Evolutionary conservation across 2,888 invertebrate genomes (phyloP).

Genomic region (Polia nebulosa): DNA sequence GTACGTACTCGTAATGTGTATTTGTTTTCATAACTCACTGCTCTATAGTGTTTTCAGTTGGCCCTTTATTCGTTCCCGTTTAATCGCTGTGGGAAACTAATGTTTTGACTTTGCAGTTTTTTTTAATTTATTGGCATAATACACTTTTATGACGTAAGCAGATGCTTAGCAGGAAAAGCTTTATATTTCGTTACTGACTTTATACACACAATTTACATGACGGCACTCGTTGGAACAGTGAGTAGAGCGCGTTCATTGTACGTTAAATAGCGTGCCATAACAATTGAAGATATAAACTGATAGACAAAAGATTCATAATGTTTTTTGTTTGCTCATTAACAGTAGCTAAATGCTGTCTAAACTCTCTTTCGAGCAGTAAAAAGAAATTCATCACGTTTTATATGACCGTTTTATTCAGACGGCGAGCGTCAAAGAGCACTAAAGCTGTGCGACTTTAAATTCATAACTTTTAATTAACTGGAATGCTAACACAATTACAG

Average conservation of each 20-base stretch:
- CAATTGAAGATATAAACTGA: constrained; percentile 73
- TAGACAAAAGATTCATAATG: constrained; percentile 73
- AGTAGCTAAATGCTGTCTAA: constrained; percentile 77
- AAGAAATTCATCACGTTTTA: constrained; percentile 83
- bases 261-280: constrained; percentile 72
- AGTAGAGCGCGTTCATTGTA: constrained; percentile 67
- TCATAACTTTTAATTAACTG: constrained; percentile 91
- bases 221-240: constrained; percentile 55
- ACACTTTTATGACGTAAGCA: constrained; percentile 77
- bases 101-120: constrained; percentile 80
- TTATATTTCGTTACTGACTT: constrained; percentile 50
- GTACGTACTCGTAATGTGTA: constrained; percentile 87
- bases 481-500: constrained; percentile 90
- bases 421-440: constrained; percentile 82
- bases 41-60: constrained; percentile 81
- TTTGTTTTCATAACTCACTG: constrained; percentile 89
- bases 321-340: constrained; percentile 78
- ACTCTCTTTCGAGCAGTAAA: constrained; percentile 77
- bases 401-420: constrained; percentile 77
- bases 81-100: constrained; percentile 88
- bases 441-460: constrained; percentile 87
- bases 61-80: constrained; percentile 80
- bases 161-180: constrained; percentile 67
- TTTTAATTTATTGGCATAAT: constrained; percentile 77
- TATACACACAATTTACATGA: constrained; percentile 62